phyloP scores from a whole-genome alignment of 2,113 vertebrate species.

The Boulengeromyrus knoepffleri region DNA sequence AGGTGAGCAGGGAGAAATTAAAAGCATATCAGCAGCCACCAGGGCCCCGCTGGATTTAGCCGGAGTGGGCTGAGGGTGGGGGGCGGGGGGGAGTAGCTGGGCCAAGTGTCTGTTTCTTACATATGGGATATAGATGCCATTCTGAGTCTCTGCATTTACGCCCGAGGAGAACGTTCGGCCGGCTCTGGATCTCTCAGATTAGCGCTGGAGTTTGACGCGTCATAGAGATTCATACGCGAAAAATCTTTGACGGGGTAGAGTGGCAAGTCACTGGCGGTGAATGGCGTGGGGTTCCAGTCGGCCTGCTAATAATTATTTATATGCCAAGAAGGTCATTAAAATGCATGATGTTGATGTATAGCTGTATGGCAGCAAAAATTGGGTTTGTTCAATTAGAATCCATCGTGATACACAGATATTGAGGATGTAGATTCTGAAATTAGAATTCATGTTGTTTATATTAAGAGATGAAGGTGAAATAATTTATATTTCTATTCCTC shows the following conservation, averaged over 20 bases:
- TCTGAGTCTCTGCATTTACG: neutral
- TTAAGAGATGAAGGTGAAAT: neutral
- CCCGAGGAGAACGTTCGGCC: neutral
- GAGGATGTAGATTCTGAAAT: neutral
- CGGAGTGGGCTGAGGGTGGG: neutral
- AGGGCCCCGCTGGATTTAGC: constrained; percentile 17
- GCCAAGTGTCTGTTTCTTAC: neutral
- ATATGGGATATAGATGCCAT: neutral
- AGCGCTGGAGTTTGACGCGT: neutral
- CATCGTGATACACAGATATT: neutral
- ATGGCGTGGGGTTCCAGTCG: neutral
- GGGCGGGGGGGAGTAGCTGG: neutral
- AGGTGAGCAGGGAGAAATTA: constrained; percentile 35
- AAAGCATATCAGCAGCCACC: constrained; percentile 40
- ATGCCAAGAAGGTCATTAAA: neutral
- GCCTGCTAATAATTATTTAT: neutral
- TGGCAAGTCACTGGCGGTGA: neutral
- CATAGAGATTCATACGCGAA: neutral
- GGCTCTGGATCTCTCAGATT: neutral
- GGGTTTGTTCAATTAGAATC: neutral
- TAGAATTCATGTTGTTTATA: neutral
- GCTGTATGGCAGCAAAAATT: neutral
- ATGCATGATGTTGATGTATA: neutral
- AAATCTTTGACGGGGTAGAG: neutral
- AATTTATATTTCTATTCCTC: neutral